phyloP scores from a whole-genome alignment of 1,140 invertebrate species.

The Myzus persicae region DNA sequence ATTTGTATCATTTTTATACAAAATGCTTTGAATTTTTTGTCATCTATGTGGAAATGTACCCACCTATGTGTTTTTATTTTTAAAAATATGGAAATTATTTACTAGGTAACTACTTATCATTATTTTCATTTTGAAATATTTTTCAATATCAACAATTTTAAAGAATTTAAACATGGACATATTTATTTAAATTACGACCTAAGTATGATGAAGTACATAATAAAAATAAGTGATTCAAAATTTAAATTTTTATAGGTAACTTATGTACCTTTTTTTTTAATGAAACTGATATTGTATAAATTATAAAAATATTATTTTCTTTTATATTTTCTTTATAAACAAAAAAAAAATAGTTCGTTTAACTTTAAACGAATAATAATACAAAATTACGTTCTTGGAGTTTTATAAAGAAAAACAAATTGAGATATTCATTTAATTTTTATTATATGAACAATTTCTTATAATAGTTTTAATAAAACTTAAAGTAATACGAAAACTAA shows the following conservation, averaged over 20 bases:
- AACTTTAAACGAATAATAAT: not conserved
- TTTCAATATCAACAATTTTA: not conserved
- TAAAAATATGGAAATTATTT: not conserved
- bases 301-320: not conserved
- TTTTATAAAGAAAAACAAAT: not conserved
- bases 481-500: not conserved
- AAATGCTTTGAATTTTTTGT: not conserved
- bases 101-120: not conserved
- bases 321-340: not conserved
- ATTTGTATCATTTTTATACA: no score
- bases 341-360: not conserved
- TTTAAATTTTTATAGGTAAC: not conserved
- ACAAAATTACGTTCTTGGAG: not conserved
- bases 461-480: slow-evolving; percentile 10
- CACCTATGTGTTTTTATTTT: not conserved
- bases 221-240: not conserved
- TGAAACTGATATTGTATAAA: not conserved
- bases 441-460: not conserved
- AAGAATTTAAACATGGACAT: not conserved
- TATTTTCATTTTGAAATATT: not conserved
- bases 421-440: not conserved
- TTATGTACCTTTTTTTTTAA: not conserved
- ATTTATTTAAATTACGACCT: not conserved
- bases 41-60: no score
- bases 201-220: not conserved